These are phyloP conservation scores for Hyaena hyaena DNA, from an alignment of 2,113 vertebrate species.

Conservation along the genomic window DNA sequence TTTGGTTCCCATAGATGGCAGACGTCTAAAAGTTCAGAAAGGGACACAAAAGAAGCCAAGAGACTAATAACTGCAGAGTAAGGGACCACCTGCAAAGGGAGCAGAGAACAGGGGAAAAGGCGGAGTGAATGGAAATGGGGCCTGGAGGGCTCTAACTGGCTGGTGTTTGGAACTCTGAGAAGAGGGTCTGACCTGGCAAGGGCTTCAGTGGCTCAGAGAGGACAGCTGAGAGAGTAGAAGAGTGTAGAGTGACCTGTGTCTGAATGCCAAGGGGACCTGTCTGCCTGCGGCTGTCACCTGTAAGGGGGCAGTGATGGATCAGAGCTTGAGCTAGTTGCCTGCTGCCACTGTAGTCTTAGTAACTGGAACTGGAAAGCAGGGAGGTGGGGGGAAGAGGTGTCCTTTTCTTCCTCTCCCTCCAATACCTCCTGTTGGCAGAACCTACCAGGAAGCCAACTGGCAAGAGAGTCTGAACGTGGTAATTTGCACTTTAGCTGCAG, in stretches of 20 bases:
- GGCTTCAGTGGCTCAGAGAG: background rate
- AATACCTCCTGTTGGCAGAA: background rate
- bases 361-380: background rate
- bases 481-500: background rate
- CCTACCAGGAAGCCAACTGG: background rate
- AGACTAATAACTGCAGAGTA: background rate
- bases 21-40: background rate
- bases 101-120: background rate
- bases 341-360: background rate
- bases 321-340: background rate
- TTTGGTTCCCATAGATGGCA: background rate
- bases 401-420: background rate
- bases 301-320: background rate
- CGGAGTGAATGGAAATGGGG: background rate
- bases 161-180: background rate
- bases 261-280: background rate
- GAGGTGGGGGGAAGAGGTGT: no score
- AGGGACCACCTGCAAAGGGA: fast-evolving
- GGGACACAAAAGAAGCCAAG: background rate
- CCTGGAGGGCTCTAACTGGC: fast-evolving
- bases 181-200: background rate
- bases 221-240: background rate
- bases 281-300: background rate
- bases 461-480: background rate
- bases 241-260: background rate